Evolutionary conservation across 2,888 invertebrate genomes (phyloP), one percentile per base, ranked within the genome.

Genomic region (Agrochola lota): DNA sequence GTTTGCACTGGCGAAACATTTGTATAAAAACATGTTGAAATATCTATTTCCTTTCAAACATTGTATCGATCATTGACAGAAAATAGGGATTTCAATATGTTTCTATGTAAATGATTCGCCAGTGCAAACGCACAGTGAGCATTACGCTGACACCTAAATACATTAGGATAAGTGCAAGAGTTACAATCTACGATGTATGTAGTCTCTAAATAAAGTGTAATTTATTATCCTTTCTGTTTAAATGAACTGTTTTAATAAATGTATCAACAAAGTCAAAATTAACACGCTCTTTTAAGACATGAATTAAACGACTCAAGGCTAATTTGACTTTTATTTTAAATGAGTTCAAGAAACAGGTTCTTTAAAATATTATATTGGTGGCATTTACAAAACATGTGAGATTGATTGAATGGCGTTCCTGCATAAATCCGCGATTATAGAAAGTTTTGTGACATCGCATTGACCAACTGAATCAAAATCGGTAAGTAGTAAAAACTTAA

Each of bases 341-440:
- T 40, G n/a, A 52, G 23, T 60, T 60, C 17, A 80, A 80, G 12
- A 80, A 80, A 74, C 81, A 12, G 35, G 74, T 70, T 81, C 20
- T 46, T 62, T 35, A 30, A 57, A 52, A 55, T n/a, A 55, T 49
- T 8, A 59, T 46, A 7, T 9, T 20, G n/a, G n/a, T 62, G 1
- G 52, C 9, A 20, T 43, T 5, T 35, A 59, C 26, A n/a, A 63
- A 63, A 78, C 46, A 40, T 40, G 12, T 23, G 23, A 49, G 4
- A 35, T 55, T 43, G 11, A 52, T 60, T 17, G 26, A 77, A n/a
- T 26, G 17, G 11, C 5, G 43, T 30, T 43, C 67, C 20, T 67
- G n/a, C 30, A 20, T 43, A n/a, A 52, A 20, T 52, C 1, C 6
- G 30, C 40, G 11, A 23, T 64, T 64, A 64, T 59, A 17, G 17